phyloP scores from a whole-genome alignment of 2,113 vertebrate species.

The Mus pahari region DNA sequence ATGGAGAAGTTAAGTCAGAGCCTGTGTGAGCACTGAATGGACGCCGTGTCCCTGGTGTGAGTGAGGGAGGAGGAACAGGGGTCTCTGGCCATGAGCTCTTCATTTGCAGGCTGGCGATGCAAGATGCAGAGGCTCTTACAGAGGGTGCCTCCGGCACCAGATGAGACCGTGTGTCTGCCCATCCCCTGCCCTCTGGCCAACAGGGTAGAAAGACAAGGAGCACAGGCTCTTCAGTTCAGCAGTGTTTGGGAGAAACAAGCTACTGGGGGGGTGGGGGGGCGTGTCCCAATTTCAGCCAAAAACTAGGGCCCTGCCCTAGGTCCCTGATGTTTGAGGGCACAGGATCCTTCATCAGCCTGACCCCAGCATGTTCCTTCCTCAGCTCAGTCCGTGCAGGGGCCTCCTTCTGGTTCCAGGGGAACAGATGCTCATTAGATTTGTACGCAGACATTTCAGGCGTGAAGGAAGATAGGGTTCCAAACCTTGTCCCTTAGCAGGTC shows the following conservation, averaged over 20 bases:
- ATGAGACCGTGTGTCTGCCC: background rate
- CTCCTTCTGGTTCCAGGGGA: background rate
- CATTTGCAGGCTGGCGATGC: background rate
- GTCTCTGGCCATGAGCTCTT: background rate
- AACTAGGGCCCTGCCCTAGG: background rate
- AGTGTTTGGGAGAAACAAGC: rapidly evolving
- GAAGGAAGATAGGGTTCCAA: background rate
- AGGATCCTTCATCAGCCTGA: background rate
- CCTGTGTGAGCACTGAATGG: rapidly evolving
- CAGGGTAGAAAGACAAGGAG: background rate
- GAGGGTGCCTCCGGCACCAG: rapidly evolving
- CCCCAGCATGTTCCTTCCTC: rapidly evolving
- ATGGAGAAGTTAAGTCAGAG: background rate
- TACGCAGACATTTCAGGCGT: too few relatives aligned
- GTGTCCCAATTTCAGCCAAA: background rate
- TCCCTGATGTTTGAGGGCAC: rapidly evolving
- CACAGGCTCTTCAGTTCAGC: background rate
- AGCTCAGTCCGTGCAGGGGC: rapidly evolving
- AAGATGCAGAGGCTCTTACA: background rate
- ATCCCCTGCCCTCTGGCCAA: background rate
- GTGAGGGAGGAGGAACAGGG: background rate
- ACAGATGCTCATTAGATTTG: background rate
- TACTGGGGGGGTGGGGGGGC: rapidly evolving
- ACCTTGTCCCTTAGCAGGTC: background rate
- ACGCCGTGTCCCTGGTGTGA: rapidly evolving